Evolutionary conservation across 2,888 invertebrate species (phyloP), one percentile per base, ranked within the genome.

Genomic region (Drosophila pseudotakahashii): DNA sequence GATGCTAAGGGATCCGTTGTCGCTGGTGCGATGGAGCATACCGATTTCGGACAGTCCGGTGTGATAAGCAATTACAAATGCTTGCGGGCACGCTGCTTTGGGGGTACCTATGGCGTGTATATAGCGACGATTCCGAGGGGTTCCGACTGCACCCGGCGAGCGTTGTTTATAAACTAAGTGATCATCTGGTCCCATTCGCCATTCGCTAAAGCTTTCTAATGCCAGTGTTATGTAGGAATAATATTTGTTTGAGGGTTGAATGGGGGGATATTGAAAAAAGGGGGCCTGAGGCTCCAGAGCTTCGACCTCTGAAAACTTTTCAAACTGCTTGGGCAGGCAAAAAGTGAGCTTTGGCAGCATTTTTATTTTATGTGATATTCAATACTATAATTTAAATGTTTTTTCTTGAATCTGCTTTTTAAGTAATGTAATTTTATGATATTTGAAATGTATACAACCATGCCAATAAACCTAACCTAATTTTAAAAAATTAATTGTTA

Each of bases 161-260:
- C 32, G 79, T 81, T 83, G 82, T 83, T 83, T 81, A 76, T 81
- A 78, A 81, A 83, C 81, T 85, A 78, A 86, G 76, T 32, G 79
- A 85, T 82, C 83, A 78, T 85, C 80, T 80, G 72, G 36, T 19
- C 19, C 19, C 2, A 19, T 19, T 75, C 6, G 6, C 13, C 51
- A 52, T 26, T 47, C n/a, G 10, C 36, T 13, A 78, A 77, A 80
- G 80, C 80, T 78, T 45, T 26, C 34, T 41, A 30, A 6, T 14
- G 16, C 19, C 19, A 34, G 55, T 26, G 41, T 3, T 23, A 34
- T 14, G 10, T 11, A 36, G 11, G 14, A 16, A 5, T n/a, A 14
- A 16, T 14, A 11, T n/a, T 10, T 10, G 7, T 14, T n/a, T 23
- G 13, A 36, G 14, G 23, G 34, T 45, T 26, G 34, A 6, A 7